A percentile compares a stretch with the other conserved stretches of the same genome.
phyloP scores from a whole-genome alignment of 1,140 invertebrate species.

The Bombus impatiens region DNA sequence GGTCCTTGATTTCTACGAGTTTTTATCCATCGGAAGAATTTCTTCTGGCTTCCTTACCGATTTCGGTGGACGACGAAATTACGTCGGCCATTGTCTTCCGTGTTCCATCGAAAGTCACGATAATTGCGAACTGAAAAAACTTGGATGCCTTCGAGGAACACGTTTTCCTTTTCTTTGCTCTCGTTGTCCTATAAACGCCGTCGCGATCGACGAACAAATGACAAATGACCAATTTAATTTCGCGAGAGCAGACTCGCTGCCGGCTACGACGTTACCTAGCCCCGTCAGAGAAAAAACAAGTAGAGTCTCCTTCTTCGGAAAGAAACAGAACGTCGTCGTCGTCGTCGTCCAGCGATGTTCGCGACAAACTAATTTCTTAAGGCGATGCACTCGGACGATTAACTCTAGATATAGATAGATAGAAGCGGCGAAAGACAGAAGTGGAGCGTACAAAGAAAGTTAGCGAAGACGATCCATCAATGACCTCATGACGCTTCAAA shows the following conservation, averaged over 20 bases:
- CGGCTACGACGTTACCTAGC: constrained; percentile 1
- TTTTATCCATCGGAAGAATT: constrained; percentile 54
- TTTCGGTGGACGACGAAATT: constrained; percentile 22
- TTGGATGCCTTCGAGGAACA: background rate
- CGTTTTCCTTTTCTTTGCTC: background rate
- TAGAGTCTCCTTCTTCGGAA: background rate
- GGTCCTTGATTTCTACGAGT: constrained; percentile 44
- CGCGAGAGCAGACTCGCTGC: background rate
- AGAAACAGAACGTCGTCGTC: constrained; percentile 9
- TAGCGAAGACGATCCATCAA: constrained; percentile 66
- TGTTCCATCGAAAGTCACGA: background rate
- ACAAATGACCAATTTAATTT: constrained; percentile 21
- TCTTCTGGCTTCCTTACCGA: constrained; percentile 21
- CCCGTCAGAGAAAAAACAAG: background rate
- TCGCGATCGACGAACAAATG: background rate
- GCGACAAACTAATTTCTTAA: constrained; percentile 64
- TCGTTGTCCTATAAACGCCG: background rate
- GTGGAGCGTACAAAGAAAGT: constrained; percentile 58
- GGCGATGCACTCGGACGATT: constrained; percentile 65
- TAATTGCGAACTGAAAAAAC: constrained; percentile 20
- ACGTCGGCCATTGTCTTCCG: background rate
- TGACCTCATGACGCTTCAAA: constrained; percentile 65
- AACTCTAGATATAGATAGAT: constrained; percentile 54
- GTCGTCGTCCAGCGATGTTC: constrained; percentile 32
- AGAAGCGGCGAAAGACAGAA: constrained; percentile 16